These are phyloP conservation scores for Limosa lapponica DNA, from an alignment of 2,797 vertebrate species.

Conservation along the genomic window DNA sequence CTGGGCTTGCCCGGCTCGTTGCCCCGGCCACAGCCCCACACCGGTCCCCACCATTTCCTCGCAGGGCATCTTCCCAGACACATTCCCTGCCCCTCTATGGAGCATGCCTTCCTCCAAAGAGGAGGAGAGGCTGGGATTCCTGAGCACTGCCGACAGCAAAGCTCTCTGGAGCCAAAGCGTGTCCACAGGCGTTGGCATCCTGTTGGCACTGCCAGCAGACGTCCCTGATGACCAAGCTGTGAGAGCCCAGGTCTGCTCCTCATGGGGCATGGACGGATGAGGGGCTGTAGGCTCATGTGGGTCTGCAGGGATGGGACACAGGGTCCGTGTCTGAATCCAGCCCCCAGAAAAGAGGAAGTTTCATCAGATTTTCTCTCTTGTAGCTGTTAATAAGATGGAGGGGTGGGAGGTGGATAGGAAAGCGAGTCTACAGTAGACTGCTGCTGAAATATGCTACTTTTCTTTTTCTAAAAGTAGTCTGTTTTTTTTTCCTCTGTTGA, in stretches of 20 bases:
- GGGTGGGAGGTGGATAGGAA: not conserved
- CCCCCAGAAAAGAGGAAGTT: not conserved
- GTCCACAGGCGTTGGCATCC: not conserved
- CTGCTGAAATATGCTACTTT: not conserved
- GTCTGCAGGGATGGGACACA: not conserved
- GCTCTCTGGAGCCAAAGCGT: not conserved
- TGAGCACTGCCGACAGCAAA: not conserved
- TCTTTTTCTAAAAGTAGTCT: not conserved
- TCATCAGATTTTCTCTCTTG: not conserved
- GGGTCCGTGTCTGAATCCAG: not conserved
- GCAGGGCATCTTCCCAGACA: not conserved
- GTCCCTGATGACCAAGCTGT: rapidly evolving
- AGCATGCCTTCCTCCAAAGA: not conserved
- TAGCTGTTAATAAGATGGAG: not conserved
- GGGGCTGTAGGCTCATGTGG: not conserved
- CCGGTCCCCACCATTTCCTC: not conserved
- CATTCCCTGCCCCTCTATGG: rapidly evolving
- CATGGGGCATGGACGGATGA: rapidly evolving
- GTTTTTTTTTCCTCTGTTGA: not conserved
- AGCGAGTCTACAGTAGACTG: not conserved
- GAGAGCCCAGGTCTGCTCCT: not conserved
- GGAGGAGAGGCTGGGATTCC: not conserved
- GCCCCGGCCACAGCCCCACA: not conserved
- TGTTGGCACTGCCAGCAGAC: not conserved
- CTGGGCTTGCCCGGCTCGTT: not conserved